Evolutionary conservation across 2,888 invertebrate species (phyloP), one percentile per base, ranked within the genome.

Genomic region (Agonopterix arenella): DNA sequence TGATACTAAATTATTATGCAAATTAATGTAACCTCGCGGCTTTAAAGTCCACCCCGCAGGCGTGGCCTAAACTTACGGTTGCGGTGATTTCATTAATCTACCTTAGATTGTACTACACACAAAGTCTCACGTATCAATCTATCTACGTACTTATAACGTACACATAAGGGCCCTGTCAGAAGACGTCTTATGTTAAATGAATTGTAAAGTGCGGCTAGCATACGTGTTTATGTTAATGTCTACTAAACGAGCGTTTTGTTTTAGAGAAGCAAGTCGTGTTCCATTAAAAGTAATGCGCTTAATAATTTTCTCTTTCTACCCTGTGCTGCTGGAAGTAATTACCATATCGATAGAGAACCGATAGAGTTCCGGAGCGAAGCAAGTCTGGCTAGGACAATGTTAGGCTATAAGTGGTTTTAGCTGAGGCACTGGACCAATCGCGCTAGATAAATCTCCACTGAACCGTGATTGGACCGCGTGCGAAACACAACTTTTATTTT

Each of bases 281-380:
- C 63, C 70, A 65, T 72, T 71, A 73, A 68, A 73, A 67, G 62
- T 70, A 75, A 74, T 53, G 48, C 45, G 16, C 18, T 48, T 45
- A 48, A 48, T 48, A 48, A 44, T 38, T 48, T 28, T 28, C 28
- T 28, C 44, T 28, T 13, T 48, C 5, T 9, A 43, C 13, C 48
- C 44, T 37, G 44, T 11, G 44, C 18, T 18, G 38, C 52, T 57
- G 5, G 28, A 28, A 28, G 28, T 28, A 28, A 62, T 64, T 63
- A 59, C 55, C 62, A 58, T 63, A 61, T 60, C 59, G 60, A 58
- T 50, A 49, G 55, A n/a, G 37, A 42, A 44, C 40, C 40, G 9
- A 40, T n/a, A 40, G 40, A n/a, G 40, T 40, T 40, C 10, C 40
- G n/a, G n/a, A n/a, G n/a, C 40, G 28, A 28, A 28, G 28, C 5